These are phyloP conservation scores for Serripes groenlandicus DNA, from an alignment of 2,888 invertebrate species.

Conservation along the genomic window DNA sequence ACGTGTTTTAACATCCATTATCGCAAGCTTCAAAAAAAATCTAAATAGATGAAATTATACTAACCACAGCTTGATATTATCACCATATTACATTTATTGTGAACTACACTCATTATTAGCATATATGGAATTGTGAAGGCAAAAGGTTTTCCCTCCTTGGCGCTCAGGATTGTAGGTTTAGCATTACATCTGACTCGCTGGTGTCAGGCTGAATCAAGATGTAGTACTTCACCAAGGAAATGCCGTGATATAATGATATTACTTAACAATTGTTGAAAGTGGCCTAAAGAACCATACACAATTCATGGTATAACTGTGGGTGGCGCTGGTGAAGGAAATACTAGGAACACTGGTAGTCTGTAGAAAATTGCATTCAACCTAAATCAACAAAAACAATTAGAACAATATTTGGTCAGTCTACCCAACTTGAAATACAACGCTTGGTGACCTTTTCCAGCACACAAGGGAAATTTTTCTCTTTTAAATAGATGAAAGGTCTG, in stretches of 20 bases:
- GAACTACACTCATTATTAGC: conserved; percentile 2
- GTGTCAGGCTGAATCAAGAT: no score
- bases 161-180: no score
- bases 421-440: not conserved
- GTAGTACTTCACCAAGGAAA: no score
- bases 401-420: not conserved
- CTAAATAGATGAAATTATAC: conserved; percentile 15
- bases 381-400: not conserved
- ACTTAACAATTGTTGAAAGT: no score
- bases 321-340: no score
- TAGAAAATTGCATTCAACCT: no score
- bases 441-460: not conserved
- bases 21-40: conserved; percentile 3
- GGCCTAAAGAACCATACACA: no score
- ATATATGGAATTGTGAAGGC: conserved; percentile 1
- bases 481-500: not conserved
- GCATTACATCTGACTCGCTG: no score
- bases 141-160: no score
- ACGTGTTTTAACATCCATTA: conserved; percentile 8
- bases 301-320: no score
- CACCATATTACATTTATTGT: not conserved
- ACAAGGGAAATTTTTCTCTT: conserved; percentile 2
- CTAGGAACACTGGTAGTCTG: no score
- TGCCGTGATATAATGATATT: no score
- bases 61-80: not conserved